Evolutionary conservation across 2,113 vertebrate genomes (phyloP).

Genomic region (Cyanoderma ruficeps): DNA sequence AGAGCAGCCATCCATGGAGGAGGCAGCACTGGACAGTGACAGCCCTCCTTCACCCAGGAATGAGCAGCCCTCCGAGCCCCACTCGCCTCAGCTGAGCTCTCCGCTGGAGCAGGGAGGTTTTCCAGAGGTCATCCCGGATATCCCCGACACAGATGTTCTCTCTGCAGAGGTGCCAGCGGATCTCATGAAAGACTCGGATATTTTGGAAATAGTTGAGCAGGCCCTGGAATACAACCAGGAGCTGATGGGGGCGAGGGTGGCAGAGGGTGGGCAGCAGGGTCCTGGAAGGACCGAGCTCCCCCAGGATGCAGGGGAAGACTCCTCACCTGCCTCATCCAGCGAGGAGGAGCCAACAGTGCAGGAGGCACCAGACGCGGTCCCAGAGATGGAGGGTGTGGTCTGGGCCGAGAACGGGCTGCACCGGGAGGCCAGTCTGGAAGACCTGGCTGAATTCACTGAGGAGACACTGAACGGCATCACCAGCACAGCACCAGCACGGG

Average conservation of each 20-base stretch:
- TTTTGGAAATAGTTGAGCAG: conserved; percentile 56
- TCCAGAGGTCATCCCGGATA: accelerated
- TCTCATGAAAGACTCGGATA: neutral
- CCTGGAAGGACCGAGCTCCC: neutral
- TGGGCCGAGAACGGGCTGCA: neutral
- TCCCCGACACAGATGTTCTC: neutral
- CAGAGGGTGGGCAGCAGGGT: neutral
- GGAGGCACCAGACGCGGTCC: accelerated
- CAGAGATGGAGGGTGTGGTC: accelerated
- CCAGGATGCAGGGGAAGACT: accelerated
- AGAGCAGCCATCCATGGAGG: neutral
- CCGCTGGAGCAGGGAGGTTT: accelerated
- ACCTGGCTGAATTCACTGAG: neutral
- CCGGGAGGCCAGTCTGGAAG: neutral
- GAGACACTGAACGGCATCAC: neutral
- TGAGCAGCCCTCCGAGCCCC: accelerated
- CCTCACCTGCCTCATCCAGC: accelerated
- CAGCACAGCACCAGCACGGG: accelerated
- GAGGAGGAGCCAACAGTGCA: neutral
- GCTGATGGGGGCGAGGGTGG: neutral
- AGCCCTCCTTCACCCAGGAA: too few relatives aligned
- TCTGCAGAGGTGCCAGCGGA: accelerated
- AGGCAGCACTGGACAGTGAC: accelerated
- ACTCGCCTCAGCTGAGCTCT: accelerated
- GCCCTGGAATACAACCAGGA: conserved; percentile 66